Evolutionary conservation across 1,140 invertebrate genomes (phyloP), one percentile per base, ranked within the genome.

Genomic region (Anastrepha obliqua): DNA sequence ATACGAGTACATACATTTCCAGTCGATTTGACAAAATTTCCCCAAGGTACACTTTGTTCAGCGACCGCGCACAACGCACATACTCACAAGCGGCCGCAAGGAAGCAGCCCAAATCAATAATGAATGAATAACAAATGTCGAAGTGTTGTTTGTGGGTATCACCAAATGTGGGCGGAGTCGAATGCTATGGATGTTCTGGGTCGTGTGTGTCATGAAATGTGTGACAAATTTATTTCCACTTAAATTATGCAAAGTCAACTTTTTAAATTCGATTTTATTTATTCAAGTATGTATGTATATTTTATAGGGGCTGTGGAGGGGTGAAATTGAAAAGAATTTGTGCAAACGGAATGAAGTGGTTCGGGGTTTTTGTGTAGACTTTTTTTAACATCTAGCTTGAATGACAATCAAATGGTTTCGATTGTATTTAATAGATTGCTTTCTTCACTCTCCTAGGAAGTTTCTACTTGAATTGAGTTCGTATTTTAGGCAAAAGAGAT

Each of bases 1-100:
- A 13, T 20, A 8, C 47, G 44, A 17, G 44, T 74, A 74, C 70
- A 74, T n/a, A 42, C 13, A 44, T 47, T 74, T 74, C 70, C 70
- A 74, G 70, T 74, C 70, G 70, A 74, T 74, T 74, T 74, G 70
- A 74, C 70, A 74, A 51, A 74, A 74, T 74, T 74, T 74, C 70
- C 70, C 70, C 8, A 47, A 74, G 70, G 70, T 51, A 74, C 44
- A 74, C 70, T 74, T 74, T 47, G 29, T 67, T 74, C 67, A n/a
- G 42, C 67, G 67, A 74, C 20, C 64, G 64, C n/a, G 42, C 44
- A 42, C 44, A 13, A 13, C 42, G 42, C 42, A 47, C 42, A 47
- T 15, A 47, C 70, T 47, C 44, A 74, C 44, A 74, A 3, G 20
- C 60, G n/a, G 39, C 70, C 70, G 44, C 70, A 74, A 74, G 39